Conservation (phyloP, 1,140 invertebrate genomes). For the Helicoverpa zea region DNA sequence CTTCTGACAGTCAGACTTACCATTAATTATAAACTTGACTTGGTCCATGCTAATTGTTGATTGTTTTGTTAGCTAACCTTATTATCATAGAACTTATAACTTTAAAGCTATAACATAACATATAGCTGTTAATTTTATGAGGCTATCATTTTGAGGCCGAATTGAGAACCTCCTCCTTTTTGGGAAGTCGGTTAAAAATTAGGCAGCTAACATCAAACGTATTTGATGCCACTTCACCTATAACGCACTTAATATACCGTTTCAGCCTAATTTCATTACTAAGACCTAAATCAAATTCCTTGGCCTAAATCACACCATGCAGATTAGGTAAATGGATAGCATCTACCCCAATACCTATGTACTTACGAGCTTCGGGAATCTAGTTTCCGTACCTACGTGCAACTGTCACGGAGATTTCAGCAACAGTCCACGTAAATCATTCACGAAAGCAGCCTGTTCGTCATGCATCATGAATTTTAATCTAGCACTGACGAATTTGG, state of each 20-base stretch:
- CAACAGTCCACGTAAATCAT: conserved; percentile 8
- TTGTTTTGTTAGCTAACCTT: background rate
- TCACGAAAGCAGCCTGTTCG: background rate
- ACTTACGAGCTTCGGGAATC: background rate
- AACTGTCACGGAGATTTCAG: conserved; percentile 11
- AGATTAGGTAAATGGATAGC: background rate
- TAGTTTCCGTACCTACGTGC: background rate
- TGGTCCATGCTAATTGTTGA: background rate
- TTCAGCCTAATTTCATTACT: too few species aligned
- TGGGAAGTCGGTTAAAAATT: too few species aligned
- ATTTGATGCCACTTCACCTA: too few species aligned
- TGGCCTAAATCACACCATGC: too few species aligned
- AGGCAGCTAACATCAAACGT: too few species aligned
- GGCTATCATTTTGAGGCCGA: too few species aligned
- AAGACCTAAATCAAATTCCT: too few species aligned
- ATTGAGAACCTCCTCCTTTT: too few species aligned
- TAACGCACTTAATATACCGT: too few species aligned
- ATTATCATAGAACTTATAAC: background rate
- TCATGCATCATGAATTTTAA: conserved; percentile 5
- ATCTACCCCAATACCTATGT: background rate
- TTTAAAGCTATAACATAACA: too few species aligned
- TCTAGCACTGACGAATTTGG: too few species aligned
- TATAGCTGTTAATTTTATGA: too few species aligned
- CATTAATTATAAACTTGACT: conserved; percentile 24
- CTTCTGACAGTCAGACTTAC: background rate